Percentiles rank a stretch among this genome's conserved stretches.
phyloP scores from a whole-genome alignment of 2,888 invertebrate species.

The Atrina japonica region DNA sequence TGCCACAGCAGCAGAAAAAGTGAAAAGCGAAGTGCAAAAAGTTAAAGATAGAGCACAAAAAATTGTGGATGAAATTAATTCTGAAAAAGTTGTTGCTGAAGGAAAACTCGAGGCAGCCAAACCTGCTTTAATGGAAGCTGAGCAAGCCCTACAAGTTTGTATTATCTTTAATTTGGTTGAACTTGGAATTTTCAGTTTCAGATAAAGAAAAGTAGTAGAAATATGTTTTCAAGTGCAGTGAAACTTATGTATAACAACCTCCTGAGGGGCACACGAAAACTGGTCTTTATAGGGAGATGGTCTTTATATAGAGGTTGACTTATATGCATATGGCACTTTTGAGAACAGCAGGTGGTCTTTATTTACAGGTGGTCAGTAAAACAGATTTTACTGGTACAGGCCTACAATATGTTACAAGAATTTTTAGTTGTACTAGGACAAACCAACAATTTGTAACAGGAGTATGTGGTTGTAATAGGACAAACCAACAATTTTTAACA shows the following conservation, averaged over 20 bases:
- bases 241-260: too few relatives aligned
- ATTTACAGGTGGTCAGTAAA: too few relatives aligned
- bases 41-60: slow-evolving; percentile 79
- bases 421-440: too few relatives aligned
- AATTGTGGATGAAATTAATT: slow-evolving; percentile 77
- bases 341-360: too few relatives aligned
- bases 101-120: slow-evolving; percentile 77
- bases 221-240: background rate
- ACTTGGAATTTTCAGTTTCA: background rate
- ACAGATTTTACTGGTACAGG: too few relatives aligned
- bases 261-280: too few relatives aligned
- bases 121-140: slow-evolving; percentile 78
- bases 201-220: background rate
- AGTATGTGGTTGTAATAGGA: too few relatives aligned
- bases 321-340: background rate
- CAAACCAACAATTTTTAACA: too few relatives aligned
- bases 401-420: too few relatives aligned
- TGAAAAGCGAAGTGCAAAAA: slow-evolving; percentile 77
- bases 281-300: too few relatives aligned
- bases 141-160: slow-evolving; percentile 76
- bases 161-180: background rate
- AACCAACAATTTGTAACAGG: too few relatives aligned
- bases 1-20: slow-evolving; percentile 78
- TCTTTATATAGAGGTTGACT: too few relatives aligned
- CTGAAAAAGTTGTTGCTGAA: slow-evolving; percentile 75